Evolutionary conservation across 1,140 invertebrate genomes (phyloP), one percentile per base, ranked within the genome.

Genomic region (Pseudomyrmex gracilis): DNA sequence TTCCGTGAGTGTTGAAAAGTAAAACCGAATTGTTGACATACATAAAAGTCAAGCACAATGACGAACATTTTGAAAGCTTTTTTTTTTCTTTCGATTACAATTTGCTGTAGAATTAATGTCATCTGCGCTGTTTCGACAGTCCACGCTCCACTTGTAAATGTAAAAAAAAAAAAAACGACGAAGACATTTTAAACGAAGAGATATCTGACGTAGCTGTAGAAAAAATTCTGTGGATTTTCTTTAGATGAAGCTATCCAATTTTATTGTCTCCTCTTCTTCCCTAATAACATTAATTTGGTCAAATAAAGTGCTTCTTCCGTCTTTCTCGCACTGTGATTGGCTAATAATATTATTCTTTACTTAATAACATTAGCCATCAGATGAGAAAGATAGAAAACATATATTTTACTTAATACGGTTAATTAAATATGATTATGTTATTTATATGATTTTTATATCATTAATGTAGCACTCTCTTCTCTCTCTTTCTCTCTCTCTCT

Each of bases 101-200:
- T 17, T 53, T 53, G 12, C 12, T 77, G 64, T 60, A 58, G 71
- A 49, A 71, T 71, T 80, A 34, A 34, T 34, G 34, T 34, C 5
- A 34, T 34, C 34, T 20, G 34, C 61, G 64, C 51, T 20, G 34
- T 47, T 57, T 68, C 34, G 53, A 57, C 64, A 78, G 9, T n/a
- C 34, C 20, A 22, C 13, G 55, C 34, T 80, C 43, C 49, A 47
- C 20, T 58, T 70, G 53, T 24, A 24, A 70, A 80, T 70, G 64
- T 70, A 34, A 17, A 57, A 22, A 58, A 43, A 47, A 34, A 24
- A 63, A 17, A 58, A 45, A 13, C 9, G 49, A 80, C n/a, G 53
- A 10, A 24, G 22, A 12, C 58, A 70, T 8, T 47, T 80, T 58
- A 66, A 34, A 53, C 4, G 12, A 8, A 64, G 47, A 76, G n/a